These are phyloP conservation scores for Dicrostonyx torquatus DNA, from an alignment of 2,797 vertebrate genomes.

Conservation along the genomic window DNA sequence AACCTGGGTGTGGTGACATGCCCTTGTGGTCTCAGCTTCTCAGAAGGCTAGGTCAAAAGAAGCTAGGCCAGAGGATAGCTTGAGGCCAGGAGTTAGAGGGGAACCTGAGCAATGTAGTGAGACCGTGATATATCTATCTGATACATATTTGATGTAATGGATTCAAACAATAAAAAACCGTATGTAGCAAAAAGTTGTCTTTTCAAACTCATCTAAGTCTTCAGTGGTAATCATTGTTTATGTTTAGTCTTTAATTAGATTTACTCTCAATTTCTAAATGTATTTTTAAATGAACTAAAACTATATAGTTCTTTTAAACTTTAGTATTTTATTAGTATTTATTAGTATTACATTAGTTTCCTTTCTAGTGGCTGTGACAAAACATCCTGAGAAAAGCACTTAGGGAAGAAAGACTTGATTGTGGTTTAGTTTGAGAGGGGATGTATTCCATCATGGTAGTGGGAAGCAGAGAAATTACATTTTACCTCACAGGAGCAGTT, in stretches of 20 bases:
- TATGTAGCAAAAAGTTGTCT: constrained; percentile 18
- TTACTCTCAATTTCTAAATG: not conserved
- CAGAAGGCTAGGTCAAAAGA: not conserved
- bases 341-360: not conserved
- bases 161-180: constrained; percentile 3
- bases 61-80: not conserved
- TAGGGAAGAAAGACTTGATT: not conserved
- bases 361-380: not conserved
- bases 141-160: constrained; percentile 33
- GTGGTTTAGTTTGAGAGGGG: not conserved
- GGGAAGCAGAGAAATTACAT: not conserved
- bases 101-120: not conserved
- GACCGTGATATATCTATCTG: not conserved
- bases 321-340: constrained; percentile 30
- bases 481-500: not conserved
- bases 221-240: constrained; percentile 39
- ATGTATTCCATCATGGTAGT: not conserved
- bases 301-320: constrained; percentile 21
- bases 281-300: constrained; percentile 2
- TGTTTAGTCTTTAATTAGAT: constrained; percentile 1
- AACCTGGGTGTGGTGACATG: not conserved
- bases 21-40: not conserved
- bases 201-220: not conserved
- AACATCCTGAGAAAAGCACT: not conserved
- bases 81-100: not conserved